Conservation (phyloP, 2,113 vertebrate species). For the Elachura formosa region DNA sequence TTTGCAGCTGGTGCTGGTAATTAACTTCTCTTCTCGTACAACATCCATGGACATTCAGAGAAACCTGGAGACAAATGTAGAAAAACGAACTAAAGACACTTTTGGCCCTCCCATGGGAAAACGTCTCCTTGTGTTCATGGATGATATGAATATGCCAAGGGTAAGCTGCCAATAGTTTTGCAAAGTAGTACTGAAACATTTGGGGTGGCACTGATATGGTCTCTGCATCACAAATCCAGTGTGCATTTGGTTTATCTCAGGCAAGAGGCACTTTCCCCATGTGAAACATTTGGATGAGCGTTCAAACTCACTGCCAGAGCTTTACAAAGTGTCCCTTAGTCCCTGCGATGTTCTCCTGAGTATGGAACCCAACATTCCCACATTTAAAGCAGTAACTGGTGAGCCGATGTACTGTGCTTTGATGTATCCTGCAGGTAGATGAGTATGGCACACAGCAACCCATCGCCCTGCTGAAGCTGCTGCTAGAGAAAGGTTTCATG, state of each 20-base stretch:
- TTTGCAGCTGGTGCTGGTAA: slow-evolving; percentile 80
- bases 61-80: slow-evolving; percentile 90
- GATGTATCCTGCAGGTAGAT: slow-evolving; percentile 78
- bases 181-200: background rate
- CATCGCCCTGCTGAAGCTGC: slow-evolving; percentile 89
- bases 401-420: background rate
- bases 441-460: slow-evolving; percentile 95
- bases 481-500: slow-evolving; percentile 86
- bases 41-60: slow-evolving; percentile 94
- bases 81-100: slow-evolving; percentile 89
- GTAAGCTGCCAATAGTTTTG: slow-evolving; percentile 53
- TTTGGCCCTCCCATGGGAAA: slow-evolving; percentile 92
- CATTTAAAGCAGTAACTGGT: background rate
- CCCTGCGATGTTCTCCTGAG: background rate
- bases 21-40: slow-evolving; percentile 94
- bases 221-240: background rate
- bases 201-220: background rate
- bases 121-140: slow-evolving; percentile 89
- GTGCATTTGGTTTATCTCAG: background rate
- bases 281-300: background rate
- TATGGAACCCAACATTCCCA: background rate
- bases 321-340: background rate
- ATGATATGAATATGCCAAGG: slow-evolving; percentile 97
- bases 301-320: background rate
- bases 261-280: background rate